Percentiles rank a stretch among this genome's conserved stretches.
Evolutionary conservation across 2,113 vertebrate species (phyloP).

Genomic region (Willisornis vidua): DNA sequence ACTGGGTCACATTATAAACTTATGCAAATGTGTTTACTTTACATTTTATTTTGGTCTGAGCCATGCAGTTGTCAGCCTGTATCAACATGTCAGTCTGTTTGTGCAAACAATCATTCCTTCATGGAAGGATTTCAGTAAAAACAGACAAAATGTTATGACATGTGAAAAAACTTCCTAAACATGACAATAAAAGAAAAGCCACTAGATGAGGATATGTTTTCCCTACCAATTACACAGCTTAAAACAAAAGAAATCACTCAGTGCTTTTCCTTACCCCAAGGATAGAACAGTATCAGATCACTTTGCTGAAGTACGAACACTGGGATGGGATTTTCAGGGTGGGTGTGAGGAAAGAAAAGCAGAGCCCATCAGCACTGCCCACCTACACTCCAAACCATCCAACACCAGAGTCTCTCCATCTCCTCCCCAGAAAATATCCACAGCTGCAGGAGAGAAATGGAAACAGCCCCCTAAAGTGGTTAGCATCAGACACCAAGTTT

Average conservation of each 20-base stretch:
- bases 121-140: constrained; percentile 72
- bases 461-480: not conserved
- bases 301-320: not conserved
- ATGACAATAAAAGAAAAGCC: constrained; percentile 48
- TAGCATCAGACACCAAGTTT: not conserved
- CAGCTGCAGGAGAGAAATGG: not conserved
- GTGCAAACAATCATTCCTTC: constrained; percentile 69
- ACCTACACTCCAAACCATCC: not conserved
- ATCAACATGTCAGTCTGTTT: constrained; percentile 75
- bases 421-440: not conserved
- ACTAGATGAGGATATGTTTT: constrained; percentile 54
- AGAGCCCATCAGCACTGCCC: not conserved
- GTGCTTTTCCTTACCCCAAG: not conserved
- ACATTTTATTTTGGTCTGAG: constrained; percentile 67
- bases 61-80: constrained; percentile 69
- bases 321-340: not conserved
- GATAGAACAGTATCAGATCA: not conserved
- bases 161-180: constrained; percentile 52
- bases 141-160: constrained; percentile 79
- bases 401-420: not conserved
- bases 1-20: constrained; percentile 44
- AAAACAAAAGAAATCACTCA: constrained; percentile 39
- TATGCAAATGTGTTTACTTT: constrained; percentile 82
- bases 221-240: constrained; percentile 33
- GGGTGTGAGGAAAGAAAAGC: rapidly evolving